Evolutionary conservation across 2,797 vertebrate species (phyloP), one percentile per base, ranked within the genome.

Genomic region (Silurus lanzhouensis): DNA sequence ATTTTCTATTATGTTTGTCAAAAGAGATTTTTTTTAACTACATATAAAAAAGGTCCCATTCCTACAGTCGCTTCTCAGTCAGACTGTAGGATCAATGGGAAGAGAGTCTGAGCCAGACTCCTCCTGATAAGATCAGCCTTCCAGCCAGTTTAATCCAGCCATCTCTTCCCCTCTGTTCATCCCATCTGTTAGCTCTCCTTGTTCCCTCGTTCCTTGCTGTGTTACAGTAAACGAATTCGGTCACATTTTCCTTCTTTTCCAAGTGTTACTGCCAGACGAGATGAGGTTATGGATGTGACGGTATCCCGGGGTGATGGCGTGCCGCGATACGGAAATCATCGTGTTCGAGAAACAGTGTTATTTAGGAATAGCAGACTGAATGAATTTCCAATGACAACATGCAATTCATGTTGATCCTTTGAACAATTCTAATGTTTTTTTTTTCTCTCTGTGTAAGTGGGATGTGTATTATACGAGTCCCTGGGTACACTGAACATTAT

Each of bases 61-160:
- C 58, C 48, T 61, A 10, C 48, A 52, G 1, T 52, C 48, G 67
- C 75, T 25, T 84, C 67, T 74, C 52, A 63, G 7, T 64, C 58
- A 67, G 74, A 19, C 68, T 68, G 66, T 84, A 85, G 68, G 81
- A 83, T 86, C 81, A 55, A 82, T 87, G 83, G 52, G 78, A 7
- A 52, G 31, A 84, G 86, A 83, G 68, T 67, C 70, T 86, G 74
- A 78, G 75, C 88, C 85, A 85, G 85, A 77, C 66, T 12, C 81
- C 74, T 60, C 66, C 52, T 67, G 85, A 85, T 84, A 81, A 61
- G 67, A 83, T 20, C 80, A 83, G 81, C 76, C 86, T 64, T 68
- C 71, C 72, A 55, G 81, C 82, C 68, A 1, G 14, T 52, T 71
- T 71, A 66, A 22, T 79, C 83, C 79, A 84, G 74, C 79, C 25